phyloP scores from a whole-genome alignment of 1,140 invertebrate species.

The Drosophila gunungcola region DNA sequence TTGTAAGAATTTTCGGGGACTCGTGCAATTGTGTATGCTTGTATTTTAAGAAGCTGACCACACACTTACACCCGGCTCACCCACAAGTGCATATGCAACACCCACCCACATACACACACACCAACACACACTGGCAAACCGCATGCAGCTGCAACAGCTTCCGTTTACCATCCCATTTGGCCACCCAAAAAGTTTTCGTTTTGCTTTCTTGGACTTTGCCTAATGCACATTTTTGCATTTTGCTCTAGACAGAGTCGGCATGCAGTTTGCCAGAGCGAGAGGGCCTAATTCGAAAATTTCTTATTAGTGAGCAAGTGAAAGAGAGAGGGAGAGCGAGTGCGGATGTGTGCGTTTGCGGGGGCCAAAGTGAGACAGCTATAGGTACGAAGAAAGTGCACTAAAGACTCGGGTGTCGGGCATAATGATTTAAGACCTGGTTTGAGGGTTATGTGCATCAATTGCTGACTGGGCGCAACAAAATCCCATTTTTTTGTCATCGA shows the following conservation, averaged over 20 bases:
- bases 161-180: conserved; percentile 20
- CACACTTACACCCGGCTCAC: conserved; percentile 30
- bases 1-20: conserved; percentile 67
- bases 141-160: conserved; percentile 66
- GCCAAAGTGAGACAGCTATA: conserved; percentile 56
- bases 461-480: conserved; percentile 48
- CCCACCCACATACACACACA: conserved; percentile 6
- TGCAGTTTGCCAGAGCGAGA: conserved; percentile 65
- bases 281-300: conserved; percentile 68
- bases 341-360: conserved; percentile 9
- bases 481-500: conserved; percentile 34
- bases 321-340: conserved; percentile 13
- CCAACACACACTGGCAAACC: conserved; percentile 17
- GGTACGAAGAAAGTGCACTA: conserved; percentile 74
- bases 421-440: conserved; percentile 39
- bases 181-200: conserved; percentile 50
- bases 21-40: conserved; percentile 49
- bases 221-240: conserved; percentile 82
- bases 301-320: conserved; percentile 64
- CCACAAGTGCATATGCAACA: conserved; percentile 50
- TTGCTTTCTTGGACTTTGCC: conserved; percentile 80
- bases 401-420: conserved; percentile 45
- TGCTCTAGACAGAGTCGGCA: conserved; percentile 65
- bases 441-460: conserved; percentile 18
- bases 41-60: conserved; percentile 76